A percentile compares a stretch with the other conserved stretches of the same genome.
Conservation (phyloP, 53 echinoderm and acorn worm genomes). For the Patiria pectinifera region DNA sequence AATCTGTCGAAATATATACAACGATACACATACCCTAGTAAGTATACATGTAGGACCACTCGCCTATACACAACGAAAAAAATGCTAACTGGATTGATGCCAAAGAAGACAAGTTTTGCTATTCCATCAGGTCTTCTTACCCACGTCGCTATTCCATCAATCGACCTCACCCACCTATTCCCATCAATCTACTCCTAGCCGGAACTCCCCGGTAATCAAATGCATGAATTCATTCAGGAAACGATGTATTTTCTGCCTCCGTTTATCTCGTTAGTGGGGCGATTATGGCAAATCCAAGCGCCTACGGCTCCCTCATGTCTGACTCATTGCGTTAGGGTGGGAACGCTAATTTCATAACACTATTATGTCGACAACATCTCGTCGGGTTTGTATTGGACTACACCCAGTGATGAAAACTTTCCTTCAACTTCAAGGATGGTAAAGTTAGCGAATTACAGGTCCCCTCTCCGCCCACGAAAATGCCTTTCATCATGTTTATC, state of each 20-base stretch:
- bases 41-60: too few species aligned
- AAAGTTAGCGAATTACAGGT: too few species aligned
- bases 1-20: too few species aligned
- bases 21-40: too few species aligned
- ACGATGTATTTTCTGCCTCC: not conserved
- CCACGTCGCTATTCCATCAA: not conserved
- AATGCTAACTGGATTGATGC: too few species aligned
- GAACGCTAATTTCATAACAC: constrained; percentile 28
- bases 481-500: too few species aligned
- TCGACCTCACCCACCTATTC: not conserved
- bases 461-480: too few species aligned
- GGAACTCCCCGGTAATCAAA: not conserved
- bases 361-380: not conserved
- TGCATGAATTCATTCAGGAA: not conserved
- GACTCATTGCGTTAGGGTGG: constrained; percentile 39
- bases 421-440: not conserved
- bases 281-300: not conserved
- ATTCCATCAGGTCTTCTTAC: not conserved
- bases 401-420: constrained; percentile 3
- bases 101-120: not conserved
- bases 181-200: not conserved
- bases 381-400: not conserved
- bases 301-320: constrained; percentile 6
- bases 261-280: not conserved
- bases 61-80: too few species aligned